Evolutionary conservation across 2,888 invertebrate species (phyloP), one percentile per base, ranked within the genome.

Genomic region (Argyresthia goedartella): DNA sequence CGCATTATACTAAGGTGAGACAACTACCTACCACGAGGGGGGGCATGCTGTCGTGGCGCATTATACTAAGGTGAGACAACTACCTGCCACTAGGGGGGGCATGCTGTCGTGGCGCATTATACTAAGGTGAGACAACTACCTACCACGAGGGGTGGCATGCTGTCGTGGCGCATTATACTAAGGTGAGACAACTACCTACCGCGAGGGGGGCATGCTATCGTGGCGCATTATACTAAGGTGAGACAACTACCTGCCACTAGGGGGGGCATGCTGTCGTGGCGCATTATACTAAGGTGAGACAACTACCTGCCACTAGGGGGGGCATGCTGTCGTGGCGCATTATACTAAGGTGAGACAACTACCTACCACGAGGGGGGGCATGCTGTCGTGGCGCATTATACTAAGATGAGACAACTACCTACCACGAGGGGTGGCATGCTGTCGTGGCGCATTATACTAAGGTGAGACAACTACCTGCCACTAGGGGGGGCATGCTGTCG

Each of bases 311-410:
- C 99, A 99, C 76, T 99, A 99, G 86, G 98, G 97, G 0, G 99
- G 99, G 0, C 99, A 99, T 78, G 97, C 99, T 0, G 88, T 99
- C 50, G 98, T 96, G 6, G 95, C 97, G 0, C 92, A 91, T 73
- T 97, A 91, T 67, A 93, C 93, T 15, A 92, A 91, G 78, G 85
- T 80, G 36, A 11, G 15, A 9, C n/a, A n/a, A 98, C 98, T 0
- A 99, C 99, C 0, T 98, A 95, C 79, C 99, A 99, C 76, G 99
- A 99, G 86, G 98, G 97, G 0, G 99, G 99, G 0, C 99, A 99
- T 78, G 97, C 99, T 0, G 88, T 99, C 50, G 98, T 96, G 6
- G 95, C 97, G 0, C 92, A 91, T 73, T 97, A 91, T 67, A 93
- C 93, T 15, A 92, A 91, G 78, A 85, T 80, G 36, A 11, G 15